phyloP scores from a whole-genome alignment of 2,888 invertebrate genomes.

The Campopleginae sp. region DNA sequence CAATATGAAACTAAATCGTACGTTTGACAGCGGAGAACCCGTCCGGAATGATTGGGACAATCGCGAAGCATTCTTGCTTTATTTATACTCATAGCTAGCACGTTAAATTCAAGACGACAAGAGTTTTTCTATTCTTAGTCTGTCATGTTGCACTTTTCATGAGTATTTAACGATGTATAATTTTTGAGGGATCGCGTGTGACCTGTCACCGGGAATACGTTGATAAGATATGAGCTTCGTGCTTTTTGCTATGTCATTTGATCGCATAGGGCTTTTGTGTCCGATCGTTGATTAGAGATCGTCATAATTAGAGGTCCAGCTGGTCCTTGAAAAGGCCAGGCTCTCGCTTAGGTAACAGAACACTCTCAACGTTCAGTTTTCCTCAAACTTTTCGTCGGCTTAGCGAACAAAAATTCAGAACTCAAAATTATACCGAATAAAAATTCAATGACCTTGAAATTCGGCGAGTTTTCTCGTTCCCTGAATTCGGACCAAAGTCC shows the following conservation, averaged over 20 bases:
- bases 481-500: background rate
- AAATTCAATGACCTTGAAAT: background rate
- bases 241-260: slow-evolving; percentile 2
- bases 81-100: slow-evolving; percentile 68
- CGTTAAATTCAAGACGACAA: slow-evolving; percentile 32
- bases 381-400: background rate
- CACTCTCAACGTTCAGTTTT: background rate
- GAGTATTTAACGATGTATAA: background rate
- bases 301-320: background rate
- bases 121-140: slow-evolving; percentile 23
- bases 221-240: slow-evolving; percentile 6
- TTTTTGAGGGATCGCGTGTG: slow-evolving; percentile 8
- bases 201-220: slow-evolving; percentile 5
- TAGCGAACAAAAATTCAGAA: background rate
- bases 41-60: slow-evolving; percentile 56
- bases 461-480: background rate
- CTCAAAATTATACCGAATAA: too few species aligned
- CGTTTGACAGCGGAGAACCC: slow-evolving; percentile 15
- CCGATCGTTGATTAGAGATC: background rate
- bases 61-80: slow-evolving; percentile 55
- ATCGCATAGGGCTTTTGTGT: slow-evolving; percentile 1
- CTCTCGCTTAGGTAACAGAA: background rate
- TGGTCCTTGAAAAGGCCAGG: background rate
- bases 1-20: background rate
- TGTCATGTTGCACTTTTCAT: slow-evolving; percentile 11